phyloP scores from a whole-genome alignment of 2,113 vertebrate genomes.

The Mesitornis unicolor region DNA sequence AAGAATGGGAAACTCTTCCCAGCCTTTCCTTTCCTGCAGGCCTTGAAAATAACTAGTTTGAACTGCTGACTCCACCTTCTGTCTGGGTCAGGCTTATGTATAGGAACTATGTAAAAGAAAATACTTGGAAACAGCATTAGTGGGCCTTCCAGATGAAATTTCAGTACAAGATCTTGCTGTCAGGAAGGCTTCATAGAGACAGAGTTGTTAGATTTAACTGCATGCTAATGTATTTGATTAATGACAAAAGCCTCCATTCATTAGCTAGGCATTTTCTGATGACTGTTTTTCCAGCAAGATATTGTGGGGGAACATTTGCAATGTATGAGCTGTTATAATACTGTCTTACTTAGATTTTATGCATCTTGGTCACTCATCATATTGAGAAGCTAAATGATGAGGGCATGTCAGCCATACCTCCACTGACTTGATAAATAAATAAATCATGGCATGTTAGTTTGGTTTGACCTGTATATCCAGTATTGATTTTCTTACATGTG shows the following conservation, averaged over 20 bases:
- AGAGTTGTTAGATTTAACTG: neutral
- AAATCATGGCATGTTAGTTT: neutral
- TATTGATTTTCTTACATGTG: slow-evolving; percentile 13
- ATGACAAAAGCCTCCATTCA: neutral
- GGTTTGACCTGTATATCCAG: neutral
- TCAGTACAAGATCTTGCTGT: neutral
- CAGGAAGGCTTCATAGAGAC: neutral
- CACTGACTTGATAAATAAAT: neutral
- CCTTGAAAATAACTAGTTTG: neutral
- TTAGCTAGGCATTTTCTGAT: neutral
- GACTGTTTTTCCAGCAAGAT: neutral
- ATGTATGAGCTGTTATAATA: neutral
- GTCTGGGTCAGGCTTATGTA: neutral
- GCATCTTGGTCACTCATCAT: neutral
- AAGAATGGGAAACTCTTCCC: slow-evolving; percentile 59
- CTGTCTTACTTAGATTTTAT: neutral
- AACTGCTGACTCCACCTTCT: slow-evolving; percentile 16
- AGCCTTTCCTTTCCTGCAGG: neutral
- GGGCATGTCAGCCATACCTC: neutral
- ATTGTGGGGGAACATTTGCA: neutral
- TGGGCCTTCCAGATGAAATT: neutral
- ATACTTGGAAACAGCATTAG: neutral
- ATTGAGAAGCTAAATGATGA: neutral
- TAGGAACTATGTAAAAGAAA: neutral
- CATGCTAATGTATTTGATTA: neutral